phyloP scores from a whole-genome alignment of 2,797 vertebrate species.

The Hylomyscus alleni region DNA sequence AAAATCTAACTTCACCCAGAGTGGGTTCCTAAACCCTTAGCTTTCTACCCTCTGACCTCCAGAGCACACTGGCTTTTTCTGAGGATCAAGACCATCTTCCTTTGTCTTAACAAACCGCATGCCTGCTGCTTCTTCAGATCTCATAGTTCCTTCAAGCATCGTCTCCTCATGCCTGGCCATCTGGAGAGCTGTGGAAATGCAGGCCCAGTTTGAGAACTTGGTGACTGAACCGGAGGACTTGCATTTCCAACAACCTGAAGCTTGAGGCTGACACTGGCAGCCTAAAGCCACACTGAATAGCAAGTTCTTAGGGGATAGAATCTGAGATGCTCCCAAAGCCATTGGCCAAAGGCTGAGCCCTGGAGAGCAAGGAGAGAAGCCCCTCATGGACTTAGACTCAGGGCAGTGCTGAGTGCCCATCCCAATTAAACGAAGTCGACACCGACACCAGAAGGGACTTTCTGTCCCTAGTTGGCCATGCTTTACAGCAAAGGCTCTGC shows the following conservation, averaged over 20 bases:
- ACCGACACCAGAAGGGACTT: neutral
- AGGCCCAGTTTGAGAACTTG: neutral
- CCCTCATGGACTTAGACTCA: neutral
- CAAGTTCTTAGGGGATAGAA: neutral
- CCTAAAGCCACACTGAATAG: neutral
- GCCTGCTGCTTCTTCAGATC: neutral
- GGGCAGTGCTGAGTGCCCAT: rapidly evolving
- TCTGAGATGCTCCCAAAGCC: neutral
- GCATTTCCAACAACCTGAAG: neutral
- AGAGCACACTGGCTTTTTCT: neutral
- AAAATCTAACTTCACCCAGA: neutral
- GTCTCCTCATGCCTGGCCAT: neutral
- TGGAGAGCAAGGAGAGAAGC: neutral
- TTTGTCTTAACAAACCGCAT: neutral
- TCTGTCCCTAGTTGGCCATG: neutral
- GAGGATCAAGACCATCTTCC: neutral
- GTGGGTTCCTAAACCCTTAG: neutral
- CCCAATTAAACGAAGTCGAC: neutral
- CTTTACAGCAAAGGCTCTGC: neutral
- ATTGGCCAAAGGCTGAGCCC: neutral
- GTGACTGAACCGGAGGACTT: neutral
- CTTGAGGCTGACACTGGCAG: neutral
- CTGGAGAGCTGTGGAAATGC: neutral
- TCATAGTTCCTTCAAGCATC: neutral
- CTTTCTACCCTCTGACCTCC: neutral